Percentiles rank a stretch among this genome's conserved stretches.
Evolutionary conservation across 2,113 vertebrate genomes (phyloP).

Genomic region (Tragulus kanchil): DNA sequence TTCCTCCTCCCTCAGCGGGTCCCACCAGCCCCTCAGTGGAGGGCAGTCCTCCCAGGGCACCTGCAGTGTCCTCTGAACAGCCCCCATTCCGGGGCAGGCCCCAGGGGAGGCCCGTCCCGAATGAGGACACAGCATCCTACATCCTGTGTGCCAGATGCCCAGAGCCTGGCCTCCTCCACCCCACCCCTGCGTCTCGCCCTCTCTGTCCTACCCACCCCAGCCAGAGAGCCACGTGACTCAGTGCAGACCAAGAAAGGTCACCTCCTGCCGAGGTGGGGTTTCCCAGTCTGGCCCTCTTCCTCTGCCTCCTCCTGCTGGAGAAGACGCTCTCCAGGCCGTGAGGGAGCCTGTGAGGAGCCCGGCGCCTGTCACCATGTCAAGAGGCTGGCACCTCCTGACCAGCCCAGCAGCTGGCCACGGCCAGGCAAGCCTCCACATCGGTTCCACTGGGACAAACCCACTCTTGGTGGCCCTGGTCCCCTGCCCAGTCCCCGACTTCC

Average conservation of each 20-base stretch:
- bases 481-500: neutral
- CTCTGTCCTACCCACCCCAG: neutral
- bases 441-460: neutral
- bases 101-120: neutral
- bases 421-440: neutral
- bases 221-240: neutral
- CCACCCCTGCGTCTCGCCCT: fast-evolving
- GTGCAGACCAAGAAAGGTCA: neutral
- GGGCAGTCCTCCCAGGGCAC: neutral
- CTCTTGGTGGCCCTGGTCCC: neutral
- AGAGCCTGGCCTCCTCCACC: neutral
- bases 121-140: neutral
- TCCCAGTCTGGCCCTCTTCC: neutral
- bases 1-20: neutral
- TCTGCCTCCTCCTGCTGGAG: neutral
- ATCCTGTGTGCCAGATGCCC: neutral
- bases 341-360: neutral
- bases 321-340: neutral
- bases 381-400: neutral
- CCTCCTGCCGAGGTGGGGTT: neutral
- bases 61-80: neutral
- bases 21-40: neutral
- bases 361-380: neutral
- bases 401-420: fast-evolving
- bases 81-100: neutral